Conservation (phyloP, 2,888 invertebrate species). For the Empis livida region DNA sequence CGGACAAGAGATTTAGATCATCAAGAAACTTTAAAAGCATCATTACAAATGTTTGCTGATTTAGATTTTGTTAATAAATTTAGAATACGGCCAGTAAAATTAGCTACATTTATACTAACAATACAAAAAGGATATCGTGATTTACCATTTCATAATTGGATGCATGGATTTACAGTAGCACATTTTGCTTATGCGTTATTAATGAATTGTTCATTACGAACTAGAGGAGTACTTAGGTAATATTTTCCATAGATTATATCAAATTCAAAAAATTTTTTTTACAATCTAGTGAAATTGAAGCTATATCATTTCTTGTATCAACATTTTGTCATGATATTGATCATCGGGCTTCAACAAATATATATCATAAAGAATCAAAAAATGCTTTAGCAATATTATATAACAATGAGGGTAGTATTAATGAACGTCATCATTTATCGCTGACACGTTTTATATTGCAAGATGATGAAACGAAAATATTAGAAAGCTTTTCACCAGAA, state of each 20-base stretch:
- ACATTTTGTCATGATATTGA: constrained; percentile 76
- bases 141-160: constrained; percentile 77
- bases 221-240: constrained; percentile 48
- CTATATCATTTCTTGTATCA: constrained; percentile 60
- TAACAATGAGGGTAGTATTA: constrained; percentile 74
- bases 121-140: constrained; percentile 69
- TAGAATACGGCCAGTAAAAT: constrained; percentile 48
- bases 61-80: constrained; percentile 44
- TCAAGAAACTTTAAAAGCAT: constrained; percentile 37
- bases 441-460: constrained; percentile 75
- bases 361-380: constrained; percentile 57
- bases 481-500: constrained; percentile 51
- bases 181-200: constrained; percentile 71
- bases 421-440: constrained; percentile 78
- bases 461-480: constrained; percentile 72
- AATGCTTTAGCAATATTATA: constrained; percentile 56
- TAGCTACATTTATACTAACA: constrained; percentile 59
- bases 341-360: constrained; percentile 75
- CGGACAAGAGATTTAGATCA: constrained; percentile 43
- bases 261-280: background rate
- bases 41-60: constrained; percentile 55
- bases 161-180: constrained; percentile 68
- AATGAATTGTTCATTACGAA: constrained; percentile 47
- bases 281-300: constrained; percentile 53
- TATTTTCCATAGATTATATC: constrained; percentile 11